Evolutionary conservation across 2,888 invertebrate genomes (phyloP).

Genomic region (Athripsodes cinereus): DNA sequence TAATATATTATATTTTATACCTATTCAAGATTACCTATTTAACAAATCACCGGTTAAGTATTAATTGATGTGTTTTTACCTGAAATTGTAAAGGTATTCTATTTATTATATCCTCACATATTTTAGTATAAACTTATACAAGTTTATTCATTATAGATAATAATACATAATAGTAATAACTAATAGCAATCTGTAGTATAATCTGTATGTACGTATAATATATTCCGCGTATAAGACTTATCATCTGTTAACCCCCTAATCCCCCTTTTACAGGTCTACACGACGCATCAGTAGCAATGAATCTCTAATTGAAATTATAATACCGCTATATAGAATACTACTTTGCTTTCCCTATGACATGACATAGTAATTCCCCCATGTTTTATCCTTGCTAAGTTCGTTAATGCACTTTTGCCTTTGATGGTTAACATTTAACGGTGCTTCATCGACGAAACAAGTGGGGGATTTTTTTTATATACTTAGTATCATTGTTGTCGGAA

Average conservation of each 20-base stretch:
- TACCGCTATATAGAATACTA: conserved; percentile 11
- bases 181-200: too few relatives aligned
- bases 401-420: conserved; percentile 17
- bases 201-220: not conserved
- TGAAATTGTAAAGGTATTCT: too few relatives aligned
- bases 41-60: too few relatives aligned
- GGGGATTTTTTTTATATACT: not conserved
- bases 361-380: conserved; percentile 3
- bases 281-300: not conserved
- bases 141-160: too few relatives aligned
- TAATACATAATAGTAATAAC: too few relatives aligned
- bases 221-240: not conserved
- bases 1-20: too few relatives aligned
- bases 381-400: conserved; percentile 12
- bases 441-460: not conserved
- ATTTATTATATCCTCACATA: too few relatives aligned
- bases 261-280: not conserved
- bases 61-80: too few relatives aligned
- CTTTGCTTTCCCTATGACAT: conserved; percentile 5
- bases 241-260: conserved; percentile 1
- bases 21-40: too few relatives aligned
- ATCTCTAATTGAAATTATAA: conserved; percentile 17
- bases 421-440: conserved; percentile 8
- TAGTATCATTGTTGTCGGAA: not conserved
- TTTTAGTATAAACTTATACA: too few relatives aligned